Conservation (phyloP, 1,140 invertebrate genomes). For the Megalopta genalis region DNA sequence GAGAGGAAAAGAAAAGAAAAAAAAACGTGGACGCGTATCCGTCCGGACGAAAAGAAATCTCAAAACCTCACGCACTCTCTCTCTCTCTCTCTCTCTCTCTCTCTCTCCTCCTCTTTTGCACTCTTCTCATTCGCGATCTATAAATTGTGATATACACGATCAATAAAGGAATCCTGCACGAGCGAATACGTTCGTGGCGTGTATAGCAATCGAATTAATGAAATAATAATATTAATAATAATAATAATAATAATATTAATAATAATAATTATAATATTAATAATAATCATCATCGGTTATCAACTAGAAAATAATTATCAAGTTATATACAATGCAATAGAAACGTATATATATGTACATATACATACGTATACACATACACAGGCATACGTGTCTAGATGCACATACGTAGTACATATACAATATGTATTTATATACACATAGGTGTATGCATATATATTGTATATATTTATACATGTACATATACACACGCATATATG, state of each 20-base stretch:
- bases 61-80: constrained; percentile 7
- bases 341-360: constrained; percentile 18
- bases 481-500: constrained; percentile 1
- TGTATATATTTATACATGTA: constrained; percentile 38
- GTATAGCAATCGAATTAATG: constrained; percentile 32
- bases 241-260: constrained; percentile 19
- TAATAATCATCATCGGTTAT: constrained; percentile 37
- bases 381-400: constrained; percentile 22
- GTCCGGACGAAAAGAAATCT: constrained; percentile 1
- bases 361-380: constrained; percentile 39
- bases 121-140: neutral
- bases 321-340: constrained; percentile 75
- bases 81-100: constrained; percentile 13
- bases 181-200: constrained; percentile 11
- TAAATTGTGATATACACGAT: constrained; percentile 10
- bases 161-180: constrained; percentile 33
- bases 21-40: neutral
- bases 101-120: neutral
- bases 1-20: constrained; percentile 12
- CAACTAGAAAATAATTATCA: constrained; percentile 59
- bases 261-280: constrained; percentile 10
- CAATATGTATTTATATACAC: too few species aligned
- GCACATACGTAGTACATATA: too few species aligned
- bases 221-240: constrained; percentile 38
- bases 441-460: neutral